Conservation (phyloP, 2,113 vertebrate genomes). For the Cottus gobio region DNA sequence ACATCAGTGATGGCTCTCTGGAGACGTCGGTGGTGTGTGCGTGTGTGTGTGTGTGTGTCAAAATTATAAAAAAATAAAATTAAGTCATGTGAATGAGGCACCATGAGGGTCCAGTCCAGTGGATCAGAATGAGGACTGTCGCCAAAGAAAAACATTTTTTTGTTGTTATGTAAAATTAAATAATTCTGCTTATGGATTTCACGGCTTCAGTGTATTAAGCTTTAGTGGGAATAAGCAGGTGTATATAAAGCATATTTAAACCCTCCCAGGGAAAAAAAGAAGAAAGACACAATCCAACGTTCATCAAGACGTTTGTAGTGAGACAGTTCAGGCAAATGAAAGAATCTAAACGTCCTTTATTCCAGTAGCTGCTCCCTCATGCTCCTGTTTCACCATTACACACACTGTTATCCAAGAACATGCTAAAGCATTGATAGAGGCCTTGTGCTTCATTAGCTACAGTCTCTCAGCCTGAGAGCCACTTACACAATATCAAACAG, state of each 20-base stretch:
- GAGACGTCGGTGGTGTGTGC: constrained; percentile 26
- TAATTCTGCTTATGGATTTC: constrained; percentile 27
- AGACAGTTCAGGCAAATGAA: constrained; percentile 63
- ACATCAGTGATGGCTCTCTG: constrained; percentile 54
- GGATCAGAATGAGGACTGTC: constrained; percentile 16
- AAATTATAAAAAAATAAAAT: background rate
- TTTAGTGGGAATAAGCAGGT: constrained; percentile 25
- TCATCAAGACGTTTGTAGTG: constrained; percentile 37
- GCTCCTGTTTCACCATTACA: constrained; percentile 57
- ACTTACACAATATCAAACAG: constrained; percentile 50
- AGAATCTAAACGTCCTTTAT: constrained; percentile 77
- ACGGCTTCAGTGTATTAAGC: constrained; percentile 2
- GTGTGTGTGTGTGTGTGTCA: constrained; percentile 6
- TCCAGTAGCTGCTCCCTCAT: constrained; percentile 55
- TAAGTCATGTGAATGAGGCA: constrained; percentile 3
- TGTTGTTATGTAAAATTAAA: constrained; percentile 46
- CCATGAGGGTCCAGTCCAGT: background rate
- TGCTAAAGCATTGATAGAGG: constrained; percentile 66
- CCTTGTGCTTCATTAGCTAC: constrained; percentile 72
- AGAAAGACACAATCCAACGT: background rate
- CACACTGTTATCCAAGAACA: constrained; percentile 69
- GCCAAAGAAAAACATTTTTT: background rate
- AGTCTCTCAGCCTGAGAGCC: constrained; percentile 57
- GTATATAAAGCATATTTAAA: background rate
- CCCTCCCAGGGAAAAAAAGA: background rate